A percentile compares a stretch with the other conserved stretches of the same genome.
phyloP scores from a whole-genome alignment of 2,113 vertebrate genomes.

The Felis chaus region DNA sequence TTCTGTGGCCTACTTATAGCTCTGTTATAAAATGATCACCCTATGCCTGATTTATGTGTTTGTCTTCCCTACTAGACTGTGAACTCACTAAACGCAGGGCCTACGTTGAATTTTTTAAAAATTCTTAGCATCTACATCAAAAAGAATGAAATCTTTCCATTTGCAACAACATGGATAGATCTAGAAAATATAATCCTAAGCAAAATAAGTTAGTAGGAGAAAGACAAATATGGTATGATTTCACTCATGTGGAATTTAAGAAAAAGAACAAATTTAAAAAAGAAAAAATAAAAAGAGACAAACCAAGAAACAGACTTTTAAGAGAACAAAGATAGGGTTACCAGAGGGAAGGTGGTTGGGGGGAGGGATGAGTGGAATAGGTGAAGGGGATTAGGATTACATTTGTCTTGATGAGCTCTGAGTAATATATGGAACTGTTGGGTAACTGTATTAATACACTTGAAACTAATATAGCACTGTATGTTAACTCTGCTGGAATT shows the following conservation, averaged over 20 bases:
- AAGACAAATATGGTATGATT: background rate
- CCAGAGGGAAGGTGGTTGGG: background rate
- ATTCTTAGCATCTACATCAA: constrained; percentile 3
- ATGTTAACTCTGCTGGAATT: no score
- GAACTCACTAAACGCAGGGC: background rate
- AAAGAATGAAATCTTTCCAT: background rate
- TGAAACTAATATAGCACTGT: no score
- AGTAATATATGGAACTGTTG: no score
- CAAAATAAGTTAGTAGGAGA: background rate
- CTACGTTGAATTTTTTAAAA: background rate
- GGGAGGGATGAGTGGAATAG: background rate
- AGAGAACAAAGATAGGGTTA: background rate
- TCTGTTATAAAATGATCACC: background rate
- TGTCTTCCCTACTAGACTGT: background rate
- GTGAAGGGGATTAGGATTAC: background rate
- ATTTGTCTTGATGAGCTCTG: background rate
- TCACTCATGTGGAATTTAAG: background rate
- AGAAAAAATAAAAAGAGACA: background rate
- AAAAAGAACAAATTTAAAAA: background rate
- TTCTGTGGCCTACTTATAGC: background rate
- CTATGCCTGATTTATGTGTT: background rate
- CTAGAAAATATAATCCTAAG: background rate
- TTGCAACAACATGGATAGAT: background rate
- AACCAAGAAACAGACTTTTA: background rate
- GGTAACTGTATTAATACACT: no score